Evolutionary conservation across 2,113 vertebrate genomes (phyloP).

Genomic region (Spea multiplicata): DNA sequence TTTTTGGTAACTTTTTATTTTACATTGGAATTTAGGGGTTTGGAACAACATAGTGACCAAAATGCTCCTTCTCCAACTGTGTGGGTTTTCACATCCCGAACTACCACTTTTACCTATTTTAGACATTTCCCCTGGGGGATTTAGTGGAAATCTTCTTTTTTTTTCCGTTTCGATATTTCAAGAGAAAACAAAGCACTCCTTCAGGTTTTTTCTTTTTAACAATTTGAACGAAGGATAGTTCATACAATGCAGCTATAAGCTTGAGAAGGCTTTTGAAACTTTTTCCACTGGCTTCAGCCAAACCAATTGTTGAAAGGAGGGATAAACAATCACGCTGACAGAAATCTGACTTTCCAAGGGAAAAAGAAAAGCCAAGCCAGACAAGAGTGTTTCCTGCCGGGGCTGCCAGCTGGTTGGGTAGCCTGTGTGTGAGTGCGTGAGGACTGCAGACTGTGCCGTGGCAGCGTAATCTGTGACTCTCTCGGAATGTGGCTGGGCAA

Average conservation of each 20-base stretch:
- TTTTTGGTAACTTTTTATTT: neutral
- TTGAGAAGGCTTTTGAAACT: conserved; percentile 47
- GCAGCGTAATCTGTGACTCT: conserved; percentile 58
- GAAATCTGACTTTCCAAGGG: conserved; percentile 36
- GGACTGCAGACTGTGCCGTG: neutral
- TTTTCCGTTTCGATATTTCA: conserved; percentile 56
- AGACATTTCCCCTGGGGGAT: conserved; percentile 50
- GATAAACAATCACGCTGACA: conserved; percentile 17
- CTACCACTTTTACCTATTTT: conserved; percentile 56
- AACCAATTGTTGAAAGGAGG: conserved; percentile 31
- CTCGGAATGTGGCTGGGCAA: conserved; percentile 72
- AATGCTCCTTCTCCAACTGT: neutral
- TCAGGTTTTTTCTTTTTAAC: conserved; percentile 39
- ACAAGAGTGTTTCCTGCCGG: conserved; percentile 33
- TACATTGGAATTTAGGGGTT: neutral
- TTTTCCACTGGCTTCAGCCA: neutral
- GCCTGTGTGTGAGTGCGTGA: conserved; percentile 46
- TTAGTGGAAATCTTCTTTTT: conserved; percentile 51
- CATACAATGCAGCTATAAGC: conserved; percentile 46
- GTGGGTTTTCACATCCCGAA: neutral
- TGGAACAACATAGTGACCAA: neutral
- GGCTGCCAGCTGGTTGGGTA: conserved; percentile 14
- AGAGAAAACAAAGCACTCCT: conserved; percentile 53
- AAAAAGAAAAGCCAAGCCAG: neutral
- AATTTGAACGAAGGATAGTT: conserved; percentile 49